These are phyloP conservation scores for Gnathonemus longibarbis DNA, from an alignment of 2,113 vertebrate genomes.

Conservation along the genomic window DNA sequence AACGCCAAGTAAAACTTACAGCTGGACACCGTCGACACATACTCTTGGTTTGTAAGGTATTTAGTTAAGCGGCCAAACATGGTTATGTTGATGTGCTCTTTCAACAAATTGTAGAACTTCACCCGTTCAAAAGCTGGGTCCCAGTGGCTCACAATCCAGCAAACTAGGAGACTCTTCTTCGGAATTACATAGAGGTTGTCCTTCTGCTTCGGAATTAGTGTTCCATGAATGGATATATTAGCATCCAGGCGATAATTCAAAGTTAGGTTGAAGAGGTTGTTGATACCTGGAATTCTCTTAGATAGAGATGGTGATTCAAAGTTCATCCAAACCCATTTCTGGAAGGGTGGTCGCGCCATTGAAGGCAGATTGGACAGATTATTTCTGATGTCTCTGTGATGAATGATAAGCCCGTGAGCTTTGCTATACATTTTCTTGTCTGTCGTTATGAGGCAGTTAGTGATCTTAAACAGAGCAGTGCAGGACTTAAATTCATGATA, in stretches of 20 bases:
- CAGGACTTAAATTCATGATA: constrained; percentile 44
- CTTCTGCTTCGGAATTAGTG: constrained; percentile 54
- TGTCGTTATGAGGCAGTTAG: constrained; percentile 68
- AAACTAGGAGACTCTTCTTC: constrained; percentile 67
- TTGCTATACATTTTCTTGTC: constrained; percentile 65
- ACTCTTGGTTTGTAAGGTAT: constrained; percentile 13
- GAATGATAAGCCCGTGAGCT: constrained; percentile 71
- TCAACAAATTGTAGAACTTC: constrained; percentile 66
- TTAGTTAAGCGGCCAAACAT: constrained; percentile 50
- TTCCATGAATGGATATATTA: constrained; percentile 59
- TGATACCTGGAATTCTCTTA: constrained; percentile 61
- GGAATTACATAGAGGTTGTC: constrained; percentile 60
- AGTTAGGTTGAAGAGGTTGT: constrained; percentile 71
- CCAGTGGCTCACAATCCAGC: constrained; percentile 77
- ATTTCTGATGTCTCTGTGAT: constrained; percentile 72
- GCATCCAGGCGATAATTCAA: constrained; percentile 69
- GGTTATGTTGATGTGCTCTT: constrained; percentile 68
- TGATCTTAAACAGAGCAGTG: constrained; percentile 66
- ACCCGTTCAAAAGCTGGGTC: constrained; percentile 63
- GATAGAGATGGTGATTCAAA: constrained; percentile 68
- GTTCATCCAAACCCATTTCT: constrained; percentile 85
- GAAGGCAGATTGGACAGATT: constrained; percentile 73
- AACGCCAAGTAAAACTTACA: too few species aligned
- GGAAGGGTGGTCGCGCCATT: constrained; percentile 63
- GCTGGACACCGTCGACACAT: constrained; percentile 46